Percentiles rank a stretch among this genome's conserved stretches.
phyloP scores from a whole-genome alignment of 2,888 invertebrate species.

The Eupelmus urozonus region DNA sequence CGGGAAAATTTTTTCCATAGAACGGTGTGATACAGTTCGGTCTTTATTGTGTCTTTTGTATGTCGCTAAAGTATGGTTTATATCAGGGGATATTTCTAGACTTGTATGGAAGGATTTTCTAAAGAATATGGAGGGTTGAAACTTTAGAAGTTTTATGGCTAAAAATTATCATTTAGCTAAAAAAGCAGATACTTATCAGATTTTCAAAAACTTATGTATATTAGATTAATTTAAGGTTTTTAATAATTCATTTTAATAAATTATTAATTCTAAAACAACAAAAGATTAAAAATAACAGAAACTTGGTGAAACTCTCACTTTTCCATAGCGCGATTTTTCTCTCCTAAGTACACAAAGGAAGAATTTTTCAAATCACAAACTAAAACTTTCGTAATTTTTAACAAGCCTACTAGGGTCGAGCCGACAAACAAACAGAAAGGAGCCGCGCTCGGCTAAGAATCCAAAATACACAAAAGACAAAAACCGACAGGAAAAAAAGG shows the following conservation, averaged over 20 bases:
- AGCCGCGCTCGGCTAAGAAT: constrained; percentile 29
- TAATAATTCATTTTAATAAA: background rate
- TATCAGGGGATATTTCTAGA: no score
- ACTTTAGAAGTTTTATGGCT: no score
- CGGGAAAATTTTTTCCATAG: constrained; percentile 10
- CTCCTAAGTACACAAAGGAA: constrained; percentile 29
- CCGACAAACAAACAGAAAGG: constrained; percentile 45
- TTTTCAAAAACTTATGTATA: no score
- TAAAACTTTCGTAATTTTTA: constrained; percentile 57
- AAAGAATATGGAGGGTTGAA: no score
- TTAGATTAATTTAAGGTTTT: no score
- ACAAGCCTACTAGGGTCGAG: constrained; percentile 39
- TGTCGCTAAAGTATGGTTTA: background rate
- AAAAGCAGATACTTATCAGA: no score
- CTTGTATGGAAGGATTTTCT: no score
- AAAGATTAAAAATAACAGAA: background rate
- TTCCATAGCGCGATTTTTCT: constrained; percentile 21
- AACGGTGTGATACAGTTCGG: constrained; percentile 29
- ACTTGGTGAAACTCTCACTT: background rate
- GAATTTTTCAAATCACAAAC: constrained; percentile 54
- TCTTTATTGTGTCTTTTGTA: background rate
- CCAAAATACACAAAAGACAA: constrained; percentile 56
- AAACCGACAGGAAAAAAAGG: constrained; percentile 49
- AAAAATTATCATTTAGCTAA: no score
- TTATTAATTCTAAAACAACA: background rate